These are phyloP conservation scores for Epistrophella euchroma DNA, from an alignment of 2,888 invertebrate species.

Conservation along the genomic window DNA sequence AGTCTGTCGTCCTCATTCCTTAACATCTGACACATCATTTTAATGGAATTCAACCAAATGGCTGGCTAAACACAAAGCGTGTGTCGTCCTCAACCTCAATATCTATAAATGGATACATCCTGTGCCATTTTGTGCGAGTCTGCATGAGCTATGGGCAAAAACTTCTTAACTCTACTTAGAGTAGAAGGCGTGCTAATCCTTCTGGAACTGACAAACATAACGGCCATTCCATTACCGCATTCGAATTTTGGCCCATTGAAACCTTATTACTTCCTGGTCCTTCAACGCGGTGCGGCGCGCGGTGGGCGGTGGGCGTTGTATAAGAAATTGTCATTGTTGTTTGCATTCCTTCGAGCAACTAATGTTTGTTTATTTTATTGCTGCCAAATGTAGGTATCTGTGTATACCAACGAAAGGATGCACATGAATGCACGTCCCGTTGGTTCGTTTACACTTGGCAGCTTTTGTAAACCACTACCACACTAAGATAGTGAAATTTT, in stretches of 20 bases:
- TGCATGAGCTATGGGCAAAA: not conserved
- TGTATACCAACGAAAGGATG: not conserved
- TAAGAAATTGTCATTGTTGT: conserved; percentile 7
- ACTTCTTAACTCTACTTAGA: conserved; percentile 19
- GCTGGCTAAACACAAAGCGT: conserved; percentile 16
- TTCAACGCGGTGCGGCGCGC: too few species aligned
- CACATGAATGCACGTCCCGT: conserved; percentile 14
- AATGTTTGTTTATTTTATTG: conserved; percentile 39
- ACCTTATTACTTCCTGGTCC: not conserved
- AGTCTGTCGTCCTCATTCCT: not conserved
- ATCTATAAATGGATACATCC: not conserved
- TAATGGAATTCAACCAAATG: conserved; percentile 45
- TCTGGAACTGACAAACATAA: conserved; percentile 1
- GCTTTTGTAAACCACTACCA: conserved; percentile 26
- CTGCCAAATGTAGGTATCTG: conserved; percentile 1
- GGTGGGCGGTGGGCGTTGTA: not conserved
- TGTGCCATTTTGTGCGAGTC: not conserved
- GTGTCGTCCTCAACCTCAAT: conserved; percentile 29
- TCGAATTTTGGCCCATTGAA: not conserved
- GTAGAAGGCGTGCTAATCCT: conserved; percentile 39
- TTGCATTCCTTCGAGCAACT: conserved; percentile 36
- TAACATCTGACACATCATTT: conserved; percentile 23
- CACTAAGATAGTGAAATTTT: conserved; percentile 35
- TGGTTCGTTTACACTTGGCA: conserved; percentile 6
- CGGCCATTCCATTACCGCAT: conserved; percentile 4